Base-by-base conservation (phyloP, 2,797 vertebrate genomes). In the Rhynchonycteris naso region DNA sequence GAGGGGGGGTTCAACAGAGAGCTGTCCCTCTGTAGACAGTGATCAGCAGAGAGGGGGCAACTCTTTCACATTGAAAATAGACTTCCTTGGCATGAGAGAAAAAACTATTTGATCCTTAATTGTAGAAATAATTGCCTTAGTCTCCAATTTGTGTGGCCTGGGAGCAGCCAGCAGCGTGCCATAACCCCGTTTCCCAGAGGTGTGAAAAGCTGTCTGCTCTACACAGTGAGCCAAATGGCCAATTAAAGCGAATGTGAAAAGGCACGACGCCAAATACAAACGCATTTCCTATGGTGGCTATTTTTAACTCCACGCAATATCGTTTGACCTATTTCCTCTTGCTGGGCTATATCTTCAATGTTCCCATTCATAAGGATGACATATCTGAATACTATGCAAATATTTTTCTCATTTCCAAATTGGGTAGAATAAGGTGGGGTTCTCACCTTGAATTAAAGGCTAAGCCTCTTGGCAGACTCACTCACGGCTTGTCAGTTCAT, bases 301-400 rank as follows among this genome's bases (percentile, higher is more conserved):
- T 94, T 96, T 95, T 95, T 96, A 94, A 91, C 80, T 72, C n/a
- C 33, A 35, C 59, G 33, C 65, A 65, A 4, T 94, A 88, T 92
- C 71, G 93, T 95, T 96, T 96, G 94, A 95, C 95, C 90, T 90
- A 79, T 86, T 95, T 88, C 81, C 59, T 50, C 47, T 79, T 50
- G 68, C 52, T 92, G 50, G 16, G 13, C 61, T 93, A 78, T 89
- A 78, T 91, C 50, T 92, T 80, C 80, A 91, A 19, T 35, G 18
- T 81, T 83, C 88, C 84, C 81, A 93, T 95, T 96, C 78, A 86
- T 72, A 75, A 81, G 52, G 50, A 68, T 86, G 82, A 92, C 68
- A 79, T 38, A 54, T 69, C 43, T 78, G 74, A 90, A 95, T 71
- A 47, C 21, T 22, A 74, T 30, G 78, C 43, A 94, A 69, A 87